Evolutionary conservation across 2,113 vertebrate species (phyloP).

Genomic region (Bungarus multicinctus): DNA sequence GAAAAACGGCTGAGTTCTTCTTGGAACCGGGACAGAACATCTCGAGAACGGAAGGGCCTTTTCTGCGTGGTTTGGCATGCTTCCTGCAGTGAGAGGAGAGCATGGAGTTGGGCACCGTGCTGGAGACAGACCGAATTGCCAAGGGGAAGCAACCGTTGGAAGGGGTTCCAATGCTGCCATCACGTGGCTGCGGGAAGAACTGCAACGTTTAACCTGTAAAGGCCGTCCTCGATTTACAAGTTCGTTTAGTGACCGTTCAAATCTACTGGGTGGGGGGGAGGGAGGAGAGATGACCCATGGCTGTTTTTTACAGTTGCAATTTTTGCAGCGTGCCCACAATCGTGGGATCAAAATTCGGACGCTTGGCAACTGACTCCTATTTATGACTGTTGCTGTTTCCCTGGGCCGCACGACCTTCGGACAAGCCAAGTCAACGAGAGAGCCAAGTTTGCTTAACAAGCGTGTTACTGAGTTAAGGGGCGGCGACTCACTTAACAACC

Average conservation of each 20-base stretch:
- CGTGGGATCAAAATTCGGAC: too few relatives aligned
- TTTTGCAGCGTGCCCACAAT: not conserved
- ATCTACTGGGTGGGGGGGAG: not conserved
- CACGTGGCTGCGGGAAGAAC: not conserved
- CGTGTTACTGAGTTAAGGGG: too few relatives aligned
- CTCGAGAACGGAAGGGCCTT: not conserved
- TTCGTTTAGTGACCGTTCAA: not conserved
- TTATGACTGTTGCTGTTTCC: not conserved
- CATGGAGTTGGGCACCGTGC: not conserved
- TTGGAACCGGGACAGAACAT: not conserved
- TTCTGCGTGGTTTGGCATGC: not conserved
- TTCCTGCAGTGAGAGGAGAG: too few relatives aligned
- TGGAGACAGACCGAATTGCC: not conserved
- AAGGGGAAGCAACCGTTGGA: too few relatives aligned
- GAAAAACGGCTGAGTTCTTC: not conserved
- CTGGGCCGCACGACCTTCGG: not conserved
- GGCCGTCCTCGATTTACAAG: not conserved
- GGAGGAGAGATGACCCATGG: not conserved
- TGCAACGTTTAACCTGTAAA: not conserved
- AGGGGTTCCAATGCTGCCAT: not conserved
- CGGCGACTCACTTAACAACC: too few relatives aligned
- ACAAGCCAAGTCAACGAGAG: not conserved
- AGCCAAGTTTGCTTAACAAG: too few relatives aligned
- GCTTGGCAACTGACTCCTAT: too few relatives aligned
- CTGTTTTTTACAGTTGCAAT: not conserved